Conservation (phyloP, 2,888 invertebrate species). For the Andrena haemorrhoa region DNA sequence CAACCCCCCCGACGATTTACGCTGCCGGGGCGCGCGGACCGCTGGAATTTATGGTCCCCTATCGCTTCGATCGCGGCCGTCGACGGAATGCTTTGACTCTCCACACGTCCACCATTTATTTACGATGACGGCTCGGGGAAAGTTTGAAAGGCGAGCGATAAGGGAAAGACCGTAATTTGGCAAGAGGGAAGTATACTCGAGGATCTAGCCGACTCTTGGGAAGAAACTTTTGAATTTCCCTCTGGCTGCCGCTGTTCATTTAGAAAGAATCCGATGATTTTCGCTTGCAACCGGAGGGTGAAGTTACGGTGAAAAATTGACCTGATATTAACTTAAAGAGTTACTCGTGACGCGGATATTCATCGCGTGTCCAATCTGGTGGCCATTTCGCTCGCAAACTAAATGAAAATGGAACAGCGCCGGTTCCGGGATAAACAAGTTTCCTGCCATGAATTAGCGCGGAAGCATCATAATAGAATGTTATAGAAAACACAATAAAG, state of each 20-base stretch:
- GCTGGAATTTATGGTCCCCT: constrained; percentile 9
- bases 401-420: background rate
- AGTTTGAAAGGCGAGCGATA: background rate
- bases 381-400: background rate
- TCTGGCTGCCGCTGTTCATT: background rate
- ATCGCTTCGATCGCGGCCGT: background rate
- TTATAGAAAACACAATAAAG: constrained; percentile 5
- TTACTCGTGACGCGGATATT: background rate
- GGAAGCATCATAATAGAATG: background rate
- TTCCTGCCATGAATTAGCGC: background rate
- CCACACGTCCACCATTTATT: background rate
- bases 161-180: background rate
- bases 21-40: background rate
- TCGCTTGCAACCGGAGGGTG: background rate
- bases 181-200: background rate
- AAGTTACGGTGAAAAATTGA: background rate
- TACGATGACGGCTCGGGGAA: background rate
- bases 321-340: background rate
- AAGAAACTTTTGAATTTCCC: background rate
- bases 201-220: background rate
- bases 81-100: background rate
- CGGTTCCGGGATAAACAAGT: background rate
- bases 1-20: background rate
- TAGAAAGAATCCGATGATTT: background rate
- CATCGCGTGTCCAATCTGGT: background rate